Evolutionary conservation across 2,888 invertebrate species (phyloP).

Genomic region (Andrena bicolor): DNA sequence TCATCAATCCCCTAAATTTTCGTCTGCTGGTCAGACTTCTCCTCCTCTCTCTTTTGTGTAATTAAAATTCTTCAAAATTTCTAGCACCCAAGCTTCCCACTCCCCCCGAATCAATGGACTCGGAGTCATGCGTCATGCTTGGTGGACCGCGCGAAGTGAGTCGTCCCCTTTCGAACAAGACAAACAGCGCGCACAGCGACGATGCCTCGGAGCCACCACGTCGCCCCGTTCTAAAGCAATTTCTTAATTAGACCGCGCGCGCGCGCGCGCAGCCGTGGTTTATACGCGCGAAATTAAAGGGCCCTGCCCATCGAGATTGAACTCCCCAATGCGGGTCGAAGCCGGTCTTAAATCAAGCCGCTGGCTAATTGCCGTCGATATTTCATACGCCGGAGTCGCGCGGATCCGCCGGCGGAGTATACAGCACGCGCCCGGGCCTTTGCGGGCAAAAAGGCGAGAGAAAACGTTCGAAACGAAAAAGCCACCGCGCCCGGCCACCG

Average conservation of each 20-base stretch:
- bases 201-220: background rate
- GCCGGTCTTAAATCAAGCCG: conserved; percentile 67
- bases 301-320: conserved; percentile 42
- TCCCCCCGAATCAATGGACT: background rate
- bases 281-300: conserved; percentile 58
- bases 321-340: conserved; percentile 47
- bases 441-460: conserved; percentile 18
- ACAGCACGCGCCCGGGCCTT: conserved; percentile 56
- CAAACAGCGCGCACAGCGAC: background rate
- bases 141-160: background rate
- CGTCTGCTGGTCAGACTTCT: no score
- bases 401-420: conserved; percentile 6
- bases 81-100: background rate
- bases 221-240: conserved; percentile 36
- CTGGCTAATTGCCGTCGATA: conserved; percentile 69
- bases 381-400: conserved; percentile 53
- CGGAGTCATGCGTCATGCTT: background rate
- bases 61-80: background rate
- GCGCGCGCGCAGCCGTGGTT: conserved; percentile 26
- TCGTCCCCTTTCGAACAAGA: conserved; percentile 21
- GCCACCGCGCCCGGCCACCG: background rate
- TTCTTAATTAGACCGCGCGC: conserved; percentile 56
- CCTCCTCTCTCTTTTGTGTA: background rate
- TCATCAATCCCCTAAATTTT: no score
- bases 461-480: conserved; percentile 50